Evolutionary conservation across 2,113 vertebrate species (phyloP), one percentile per base, ranked within the genome.

Genomic region (Hemicordylus capensis): DNA sequence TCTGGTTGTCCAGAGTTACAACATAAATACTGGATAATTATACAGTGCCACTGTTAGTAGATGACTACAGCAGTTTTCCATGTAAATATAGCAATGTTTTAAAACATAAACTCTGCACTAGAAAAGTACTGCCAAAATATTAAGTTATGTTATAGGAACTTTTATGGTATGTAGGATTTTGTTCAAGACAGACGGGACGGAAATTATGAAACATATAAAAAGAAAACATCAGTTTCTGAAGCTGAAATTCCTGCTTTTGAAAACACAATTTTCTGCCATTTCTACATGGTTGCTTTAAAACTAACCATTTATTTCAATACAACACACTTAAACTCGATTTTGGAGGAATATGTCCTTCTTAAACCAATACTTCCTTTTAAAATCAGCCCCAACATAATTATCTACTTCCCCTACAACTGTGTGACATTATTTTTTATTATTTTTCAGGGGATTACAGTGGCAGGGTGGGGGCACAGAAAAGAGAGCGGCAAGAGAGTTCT

Each of bases 1-100:
- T 24, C 1, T 54, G 51, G 44, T 20, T 69, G 73, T 48, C 59
- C 67, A 26, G 19, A 81, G 46, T 26, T 84, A 34, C 37, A 8
- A 26, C 59, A 82, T 63, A 56, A 54, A 64, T 20, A 61, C 14
- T 48, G 51, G 51, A 15, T 37, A 66, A 12, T 63, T 69, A 39
- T 0, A 0, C 48, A 58, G 28, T 39, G 75, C 39, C 1, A 7
- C 54, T 69, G 61, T 11, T 0, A 0, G 64, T 63, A 42, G 66
- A 58, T 46, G n/a, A 34, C 39, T 78, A n/a, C 31, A 8, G 80
- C 19, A 48, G 37, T 51, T 63, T 82, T 10, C 76, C 11, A 59
- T 12, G 34, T 22, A 61, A 14, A 8, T 61, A 72, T 6, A 54
- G 0, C 64, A 67, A 39, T 1, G 22, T 17, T 56, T 42, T 81